Conservation (phyloP, 1,140 invertebrate genomes). For the Saccostrea glomerata region DNA sequence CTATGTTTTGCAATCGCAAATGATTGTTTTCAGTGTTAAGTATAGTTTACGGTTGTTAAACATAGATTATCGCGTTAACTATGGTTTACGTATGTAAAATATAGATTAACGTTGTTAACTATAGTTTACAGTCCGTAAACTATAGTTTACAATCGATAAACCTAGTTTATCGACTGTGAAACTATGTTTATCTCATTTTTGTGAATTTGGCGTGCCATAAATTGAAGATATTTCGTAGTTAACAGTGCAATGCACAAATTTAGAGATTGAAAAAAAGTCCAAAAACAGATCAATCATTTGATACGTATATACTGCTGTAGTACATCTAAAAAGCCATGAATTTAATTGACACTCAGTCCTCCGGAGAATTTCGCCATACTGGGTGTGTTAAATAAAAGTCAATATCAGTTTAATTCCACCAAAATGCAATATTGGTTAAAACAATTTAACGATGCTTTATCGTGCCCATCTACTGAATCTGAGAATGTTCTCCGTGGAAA, state of each 20-base stretch:
- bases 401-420: not conserved
- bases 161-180: too few relatives aligned
- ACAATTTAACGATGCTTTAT: not conserved
- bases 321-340: not conserved
- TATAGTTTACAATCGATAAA: too few relatives aligned
- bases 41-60: too few relatives aligned
- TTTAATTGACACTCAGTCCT: not conserved
- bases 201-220: too few relatives aligned
- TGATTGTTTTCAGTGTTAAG: too few relatives aligned
- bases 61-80: too few relatives aligned
- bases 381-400: not conserved
- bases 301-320: not conserved
- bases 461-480: not conserved
- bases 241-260: not conserved
- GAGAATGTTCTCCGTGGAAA: not conserved
- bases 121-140: too few relatives aligned
- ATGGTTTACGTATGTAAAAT: too few relatives aligned
- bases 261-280: not conserved
- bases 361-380: not conserved
- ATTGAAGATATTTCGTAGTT: not conserved
- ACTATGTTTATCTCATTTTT: too few relatives aligned
- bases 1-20: too few relatives aligned
- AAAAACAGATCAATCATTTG: not conserved
- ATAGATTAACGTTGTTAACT: too few relatives aligned
- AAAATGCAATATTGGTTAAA: not conserved